Base-by-base conservation (phyloP, 2,888 invertebrate species). In the Sthenelais limicola region DNA sequence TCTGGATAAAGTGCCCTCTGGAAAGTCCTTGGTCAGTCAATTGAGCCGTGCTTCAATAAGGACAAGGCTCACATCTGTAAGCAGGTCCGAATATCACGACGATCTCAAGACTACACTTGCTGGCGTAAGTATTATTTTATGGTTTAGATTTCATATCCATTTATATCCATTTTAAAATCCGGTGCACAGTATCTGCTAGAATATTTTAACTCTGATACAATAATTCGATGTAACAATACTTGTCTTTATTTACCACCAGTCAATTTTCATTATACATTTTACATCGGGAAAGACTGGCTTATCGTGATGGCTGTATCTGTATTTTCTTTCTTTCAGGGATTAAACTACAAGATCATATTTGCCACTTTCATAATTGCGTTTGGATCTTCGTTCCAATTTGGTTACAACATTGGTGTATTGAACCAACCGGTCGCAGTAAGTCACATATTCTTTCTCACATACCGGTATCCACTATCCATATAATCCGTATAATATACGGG, bases 1-100 rank as follows among this genome's bases (percentile, higher is more conserved):
- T 28, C 5, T 68, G 26, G 18, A 21, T 9, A 4, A 33, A 4
- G 49, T 68, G 35, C 68, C 68, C n/a, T 49, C 49, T 3, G 51
- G 49, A 7, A 32, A 28, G 28, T 43, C 54, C n/a, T 30, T 38
- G 26, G 47, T 33, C 32, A 58, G 49, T 26, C 28, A 35, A 24
- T 56, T 28, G 21, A 68, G 54, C 54, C 5, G 52, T n/a, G 68
- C 58, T 32, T 68, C 73, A 21, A 47, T 75, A 24, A 24, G 75
- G n/a, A 77, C 77, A n/a, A 48, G 74, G 24, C 62, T 73, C 21
- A 76, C 77, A 38, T 68, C 62, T 48, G 74, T 78, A 71, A 71
- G 73, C 32, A 15, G 74, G 28, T 72, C 76, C 2, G 74, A 74
- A 18, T 78, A 78, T 69, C 78, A 78, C 71, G 54, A 69, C 35